These are phyloP conservation scores for Dastarcus helophoroides DNA, from an alignment of 2,888 invertebrate genomes.

Conservation along the genomic window DNA sequence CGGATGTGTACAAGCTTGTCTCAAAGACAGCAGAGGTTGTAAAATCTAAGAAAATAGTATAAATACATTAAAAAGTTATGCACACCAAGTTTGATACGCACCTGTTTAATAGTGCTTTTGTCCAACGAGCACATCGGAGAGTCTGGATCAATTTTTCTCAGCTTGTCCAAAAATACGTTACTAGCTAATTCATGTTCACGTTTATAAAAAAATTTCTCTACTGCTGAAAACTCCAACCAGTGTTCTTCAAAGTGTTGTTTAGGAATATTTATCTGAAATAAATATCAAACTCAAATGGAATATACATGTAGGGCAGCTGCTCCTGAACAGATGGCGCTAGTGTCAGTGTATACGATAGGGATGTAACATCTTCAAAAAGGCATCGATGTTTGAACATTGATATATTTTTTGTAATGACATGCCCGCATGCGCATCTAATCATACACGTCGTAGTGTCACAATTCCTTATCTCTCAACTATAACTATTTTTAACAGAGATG, in stretches of 20 bases:
- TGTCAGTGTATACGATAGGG: too few relatives aligned
- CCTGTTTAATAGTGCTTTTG: conserved; percentile 33
- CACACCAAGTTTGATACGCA: conserved; percentile 18
- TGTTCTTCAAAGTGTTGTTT: conserved; percentile 47
- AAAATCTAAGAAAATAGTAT: conserved; percentile 41
- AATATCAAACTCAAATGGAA: too few relatives aligned
- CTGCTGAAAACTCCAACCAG: conserved; percentile 53
- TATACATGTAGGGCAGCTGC: too few relatives aligned
- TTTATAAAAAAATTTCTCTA: conserved; percentile 64
- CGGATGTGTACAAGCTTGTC: conserved; percentile 63
- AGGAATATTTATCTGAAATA: conserved; percentile 48
- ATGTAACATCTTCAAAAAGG: too few relatives aligned
- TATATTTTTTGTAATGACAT: too few relatives aligned
- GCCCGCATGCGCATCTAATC: too few relatives aligned
- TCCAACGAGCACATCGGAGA: conserved; percentile 39
- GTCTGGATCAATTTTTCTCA: conserved; percentile 36
- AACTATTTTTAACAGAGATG: too few relatives aligned
- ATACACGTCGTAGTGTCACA: too few relatives aligned
- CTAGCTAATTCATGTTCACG: conserved; percentile 45
- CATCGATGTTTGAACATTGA: too few relatives aligned
- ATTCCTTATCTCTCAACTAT: too few relatives aligned
- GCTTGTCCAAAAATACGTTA: conserved; percentile 37
- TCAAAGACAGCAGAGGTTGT: conserved; percentile 50
- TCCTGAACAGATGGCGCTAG: too few relatives aligned
- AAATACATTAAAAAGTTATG: too few relatives aligned